A percentile compares a stretch with the other conserved stretches of the same genome.
These are phyloP conservation scores for Vultur gryphus DNA, from an alignment of 2,797 vertebrate genomes.

Conservation along the genomic window DNA sequence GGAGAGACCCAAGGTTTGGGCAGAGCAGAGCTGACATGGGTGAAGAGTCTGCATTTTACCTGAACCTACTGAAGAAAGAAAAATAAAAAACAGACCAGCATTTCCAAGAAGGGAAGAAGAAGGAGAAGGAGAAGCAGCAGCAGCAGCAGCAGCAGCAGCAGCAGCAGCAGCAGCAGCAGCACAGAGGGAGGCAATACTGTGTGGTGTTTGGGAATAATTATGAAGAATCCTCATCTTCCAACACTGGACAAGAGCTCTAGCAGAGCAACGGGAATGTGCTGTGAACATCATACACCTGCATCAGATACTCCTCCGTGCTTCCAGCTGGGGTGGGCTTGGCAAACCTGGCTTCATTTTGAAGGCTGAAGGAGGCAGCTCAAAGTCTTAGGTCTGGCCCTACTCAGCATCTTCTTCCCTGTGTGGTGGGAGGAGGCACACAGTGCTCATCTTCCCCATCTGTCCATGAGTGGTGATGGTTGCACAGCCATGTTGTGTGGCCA, in stretches of 20 bases:
- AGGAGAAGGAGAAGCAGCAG: too few species aligned
- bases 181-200: background rate
- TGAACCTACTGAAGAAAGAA: background rate
- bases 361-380: background rate
- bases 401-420: background rate
- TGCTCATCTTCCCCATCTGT: background rate
- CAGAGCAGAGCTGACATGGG: background rate
- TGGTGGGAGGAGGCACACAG: too few species aligned
- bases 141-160: background rate
- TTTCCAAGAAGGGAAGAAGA: background rate
- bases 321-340: background rate
- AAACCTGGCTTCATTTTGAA: background rate
- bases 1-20: background rate
- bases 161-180: background rate
- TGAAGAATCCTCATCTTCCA: background rate
- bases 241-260: background rate
- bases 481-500: background rate
- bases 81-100: background rate
- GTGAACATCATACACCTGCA: background rate
- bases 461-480: background rate
- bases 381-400: background rate
- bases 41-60: background rate
- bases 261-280: accelerated
- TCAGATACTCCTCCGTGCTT: background rate
- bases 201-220: background rate